Percentiles rank a stretch among this genome's conserved stretches.
These are phyloP conservation scores for Antedon mediterranea DNA, from an alignment of 53 echinoderm and acorn worm genomes.

Conservation along the genomic window DNA sequence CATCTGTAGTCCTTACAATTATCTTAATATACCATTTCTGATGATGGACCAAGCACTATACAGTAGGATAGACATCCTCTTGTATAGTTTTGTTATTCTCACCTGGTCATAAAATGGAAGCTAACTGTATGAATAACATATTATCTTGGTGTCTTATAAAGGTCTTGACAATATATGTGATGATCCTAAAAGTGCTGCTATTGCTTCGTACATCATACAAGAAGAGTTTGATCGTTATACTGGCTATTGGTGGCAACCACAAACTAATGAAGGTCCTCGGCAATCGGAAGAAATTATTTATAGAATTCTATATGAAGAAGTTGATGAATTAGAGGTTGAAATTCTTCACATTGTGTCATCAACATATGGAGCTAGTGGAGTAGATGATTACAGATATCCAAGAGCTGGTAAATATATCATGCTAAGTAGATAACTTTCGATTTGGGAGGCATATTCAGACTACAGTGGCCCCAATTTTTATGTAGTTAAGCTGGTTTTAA, in stretches of 20 bases:
- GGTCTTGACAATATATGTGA: constrained; percentile 28
- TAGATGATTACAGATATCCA: constrained; percentile 92
- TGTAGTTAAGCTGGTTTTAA: too few species aligned
- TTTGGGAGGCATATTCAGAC: too few species aligned
- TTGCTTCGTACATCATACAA: constrained; percentile 93
- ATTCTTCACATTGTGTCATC: constrained; percentile 76
- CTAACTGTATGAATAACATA: too few species aligned
- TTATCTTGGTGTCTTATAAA: too few species aligned
- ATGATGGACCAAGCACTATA: too few species aligned
- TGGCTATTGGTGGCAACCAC: constrained; percentile 98
- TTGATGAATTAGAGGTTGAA: constrained; percentile 86
- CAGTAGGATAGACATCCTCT: too few species aligned
- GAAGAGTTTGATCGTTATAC: constrained; percentile 99
- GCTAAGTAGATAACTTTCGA: too few species aligned
- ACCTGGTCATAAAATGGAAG: too few species aligned
- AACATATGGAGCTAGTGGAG: constrained; percentile 51
- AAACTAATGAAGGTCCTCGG: background rate
- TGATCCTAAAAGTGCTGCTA: constrained; percentile 80
- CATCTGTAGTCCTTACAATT: background rate
- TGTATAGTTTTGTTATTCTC: too few species aligned
- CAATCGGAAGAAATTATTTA: constrained; percentile 9
- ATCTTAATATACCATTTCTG: too few species aligned
- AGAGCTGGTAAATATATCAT: constrained; percentile 81
- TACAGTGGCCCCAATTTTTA: too few species aligned
- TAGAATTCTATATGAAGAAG: constrained; percentile 88